Evolutionary conservation across 2,888 invertebrate species (phyloP), one percentile per base, ranked within the genome.

Genomic region (Vesta saturnalis): DNA sequence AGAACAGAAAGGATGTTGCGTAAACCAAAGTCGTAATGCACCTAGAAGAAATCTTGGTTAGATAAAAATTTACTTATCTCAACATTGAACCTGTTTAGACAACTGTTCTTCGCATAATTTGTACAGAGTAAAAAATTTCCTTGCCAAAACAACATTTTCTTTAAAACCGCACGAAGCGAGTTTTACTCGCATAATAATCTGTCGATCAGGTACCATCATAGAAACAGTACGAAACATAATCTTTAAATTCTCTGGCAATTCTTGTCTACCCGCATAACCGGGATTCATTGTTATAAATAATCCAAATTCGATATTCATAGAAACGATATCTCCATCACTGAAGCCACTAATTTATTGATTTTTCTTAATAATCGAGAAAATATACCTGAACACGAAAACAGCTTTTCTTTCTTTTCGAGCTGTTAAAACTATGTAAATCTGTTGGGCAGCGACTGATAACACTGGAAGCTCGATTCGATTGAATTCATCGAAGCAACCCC

Each of bases 401-500:
- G 88, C 82, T 74, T 84, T 89, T 75, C 89, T 87, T 76, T 91
- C 90, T 68, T 89, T 88, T 71, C 89, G 88, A 49, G 87, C 93
- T 0, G 87, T 87, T 0, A 89, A 80, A 0, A 91, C 87, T 73
- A 94, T 92, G 74, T 93, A 92, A 77, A 96, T 95, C 83, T 96
- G 96, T 81, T 96, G 95, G 0, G 96, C 95, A 1, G 95, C 95
- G n/a, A 96, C 96, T 0, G 95, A 95, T 6, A 96, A 83, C 14
- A 96, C 96, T 0, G 95, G 95, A 65, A 96, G 82, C 76, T 96
- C 95, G 72, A 96, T 96, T 61, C 96, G 88, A 83, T 96, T 96
- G 83, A 96, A 96, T 84, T 96, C 96, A 80, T 96, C 96, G 81
- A 96, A 96, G 79, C 96, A 96, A 1, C 96, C 95, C 96, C 96